A percentile compares a stretch with the other conserved stretches of the same genome.
Evolutionary conservation across 2,113 vertebrate species (phyloP).

Genomic region (Psephotus haematonotus): DNA sequence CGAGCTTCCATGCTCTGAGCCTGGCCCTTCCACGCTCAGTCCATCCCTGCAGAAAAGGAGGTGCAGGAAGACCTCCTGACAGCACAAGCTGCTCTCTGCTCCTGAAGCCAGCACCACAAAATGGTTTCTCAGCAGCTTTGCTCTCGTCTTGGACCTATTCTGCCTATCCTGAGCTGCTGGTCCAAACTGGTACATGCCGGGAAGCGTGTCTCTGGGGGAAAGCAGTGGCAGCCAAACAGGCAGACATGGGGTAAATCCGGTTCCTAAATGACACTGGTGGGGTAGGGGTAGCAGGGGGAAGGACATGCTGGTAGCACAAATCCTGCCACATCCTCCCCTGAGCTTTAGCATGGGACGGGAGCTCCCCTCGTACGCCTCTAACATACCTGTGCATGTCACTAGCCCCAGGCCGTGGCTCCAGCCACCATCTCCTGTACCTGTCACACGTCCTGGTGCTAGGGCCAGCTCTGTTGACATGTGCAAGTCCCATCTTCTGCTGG

Average conservation of each 20-base stretch:
- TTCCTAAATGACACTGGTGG: fast-evolving
- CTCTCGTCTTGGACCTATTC: neutral
- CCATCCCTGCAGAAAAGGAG: neutral
- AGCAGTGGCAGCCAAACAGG: neutral
- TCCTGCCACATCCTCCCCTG: neutral
- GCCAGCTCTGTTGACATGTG: neutral
- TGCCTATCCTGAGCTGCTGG: neutral
- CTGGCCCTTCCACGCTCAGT: neutral
- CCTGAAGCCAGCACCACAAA: neutral
- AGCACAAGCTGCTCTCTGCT: neutral
- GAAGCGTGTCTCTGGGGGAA: neutral
- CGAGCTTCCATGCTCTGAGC: neutral
- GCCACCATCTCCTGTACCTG: neutral
- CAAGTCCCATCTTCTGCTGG: neutral
- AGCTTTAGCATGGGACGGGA: neutral
- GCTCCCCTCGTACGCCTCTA: neutral
- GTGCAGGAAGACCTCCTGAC: neutral
- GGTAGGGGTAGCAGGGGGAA: neutral
- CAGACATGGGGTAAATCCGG: neutral
- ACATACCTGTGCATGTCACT: neutral
- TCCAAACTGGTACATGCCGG: neutral
- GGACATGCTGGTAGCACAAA: fast-evolving
- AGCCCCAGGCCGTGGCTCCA: neutral
- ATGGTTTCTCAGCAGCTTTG: neutral
- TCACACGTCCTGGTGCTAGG: neutral